Conservation (phyloP, 2,888 invertebrate species). For the Macrosoma leucophasiata region DNA sequence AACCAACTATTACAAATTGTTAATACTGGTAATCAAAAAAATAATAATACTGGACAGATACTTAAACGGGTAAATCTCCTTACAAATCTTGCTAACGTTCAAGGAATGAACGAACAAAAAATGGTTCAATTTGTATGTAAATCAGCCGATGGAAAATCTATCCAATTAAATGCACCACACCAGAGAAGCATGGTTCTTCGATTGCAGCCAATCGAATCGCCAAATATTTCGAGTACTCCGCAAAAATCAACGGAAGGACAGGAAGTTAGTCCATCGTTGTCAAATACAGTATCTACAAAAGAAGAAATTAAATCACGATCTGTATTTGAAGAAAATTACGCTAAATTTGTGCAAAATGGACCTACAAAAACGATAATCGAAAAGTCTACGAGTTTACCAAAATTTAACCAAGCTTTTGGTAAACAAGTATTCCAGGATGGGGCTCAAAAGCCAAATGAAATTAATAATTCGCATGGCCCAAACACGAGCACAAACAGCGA, state of each 20-base stretch:
- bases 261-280: slow-evolving; percentile 38
- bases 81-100: slow-evolving; percentile 63
- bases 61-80: slow-evolving; percentile 68
- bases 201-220: slow-evolving; percentile 60
- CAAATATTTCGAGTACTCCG: slow-evolving; percentile 36
- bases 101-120: slow-evolving; percentile 68
- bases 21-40: slow-evolving; percentile 60
- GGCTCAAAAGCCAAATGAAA: slow-evolving; percentile 45
- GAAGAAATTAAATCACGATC: slow-evolving; percentile 68
- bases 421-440: slow-evolving; percentile 79
- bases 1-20: slow-evolving; percentile 70
- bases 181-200: slow-evolving; percentile 71
- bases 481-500: slow-evolving; percentile 34
- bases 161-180: slow-evolving; percentile 71
- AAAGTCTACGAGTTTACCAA: slow-evolving; percentile 77
- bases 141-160: slow-evolving; percentile 75
- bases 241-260: slow-evolving; percentile 44
- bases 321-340: slow-evolving; percentile 73
- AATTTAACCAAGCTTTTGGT: slow-evolving; percentile 87
- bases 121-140: slow-evolving; percentile 80
- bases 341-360: slow-evolving; percentile 70
- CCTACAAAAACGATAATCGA: slow-evolving; percentile 50
- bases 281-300: slow-evolving; percentile 26
- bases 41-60: slow-evolving; percentile 50
- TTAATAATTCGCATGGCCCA: slow-evolving; percentile 40